Percentiles rank a stretch among this genome's conserved stretches.
Conservation (phyloP, 2,113 vertebrate species). For the Geococcyx californianus region DNA sequence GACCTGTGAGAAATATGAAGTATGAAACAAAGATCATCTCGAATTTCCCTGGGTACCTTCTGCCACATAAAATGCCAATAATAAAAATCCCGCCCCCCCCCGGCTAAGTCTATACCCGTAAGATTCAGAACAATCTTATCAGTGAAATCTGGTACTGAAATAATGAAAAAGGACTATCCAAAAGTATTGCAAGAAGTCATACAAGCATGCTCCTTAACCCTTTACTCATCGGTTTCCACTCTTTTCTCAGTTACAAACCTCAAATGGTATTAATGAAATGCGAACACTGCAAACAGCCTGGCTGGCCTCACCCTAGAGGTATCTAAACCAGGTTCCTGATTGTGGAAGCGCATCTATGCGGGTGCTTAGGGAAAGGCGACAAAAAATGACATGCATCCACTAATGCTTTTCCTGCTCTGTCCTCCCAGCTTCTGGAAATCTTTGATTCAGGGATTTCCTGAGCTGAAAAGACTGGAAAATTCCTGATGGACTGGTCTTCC, state of each 20-base stretch:
- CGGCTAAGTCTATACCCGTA: neutral
- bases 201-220: neutral
- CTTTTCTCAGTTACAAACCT: neutral
- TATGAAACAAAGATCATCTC: neutral
- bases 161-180: neutral
- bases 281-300: neutral
- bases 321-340: neutral
- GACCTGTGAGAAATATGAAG: neutral
- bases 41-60: neutral
- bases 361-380: neutral
- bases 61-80: neutral
- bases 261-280: neutral
- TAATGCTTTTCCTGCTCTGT: neutral
- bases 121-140: neutral
- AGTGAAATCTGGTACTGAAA: neutral
- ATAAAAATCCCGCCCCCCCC: neutral
- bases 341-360: neutral
- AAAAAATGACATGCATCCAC: neutral
- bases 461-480: conserved; percentile 15
- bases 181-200: neutral
- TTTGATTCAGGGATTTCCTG: neutral
- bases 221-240: neutral
- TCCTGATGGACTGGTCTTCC: neutral
- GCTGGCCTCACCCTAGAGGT: neutral
- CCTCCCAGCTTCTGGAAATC: neutral